A percentile compares a stretch with the other conserved stretches of the same genome.
phyloP scores from a whole-genome alignment of 2,113 vertebrate genomes.

The Cavia aperea region DNA sequence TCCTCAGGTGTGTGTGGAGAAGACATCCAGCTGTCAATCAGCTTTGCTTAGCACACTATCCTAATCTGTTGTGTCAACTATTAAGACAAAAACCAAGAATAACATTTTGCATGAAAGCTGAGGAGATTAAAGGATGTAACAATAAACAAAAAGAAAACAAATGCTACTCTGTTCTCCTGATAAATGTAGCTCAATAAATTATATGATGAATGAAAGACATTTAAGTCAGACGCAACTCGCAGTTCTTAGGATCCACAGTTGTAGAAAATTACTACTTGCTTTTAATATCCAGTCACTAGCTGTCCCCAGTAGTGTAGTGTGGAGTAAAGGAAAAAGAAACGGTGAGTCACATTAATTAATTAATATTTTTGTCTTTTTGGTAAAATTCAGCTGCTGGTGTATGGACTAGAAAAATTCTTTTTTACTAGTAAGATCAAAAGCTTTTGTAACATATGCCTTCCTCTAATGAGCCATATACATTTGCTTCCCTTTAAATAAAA shows the following conservation, averaged over 20 bases:
- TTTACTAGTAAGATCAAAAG: neutral
- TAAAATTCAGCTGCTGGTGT: neutral
- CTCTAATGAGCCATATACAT: neutral
- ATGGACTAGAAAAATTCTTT: neutral
- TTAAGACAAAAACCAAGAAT: slow-evolving; percentile 1
- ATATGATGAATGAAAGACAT: neutral
- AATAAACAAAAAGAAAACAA: slow-evolving; percentile 22
- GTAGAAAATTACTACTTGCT: neutral
- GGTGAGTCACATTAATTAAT: neutral
- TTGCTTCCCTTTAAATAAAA: neutral
- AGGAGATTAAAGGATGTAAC: neutral
- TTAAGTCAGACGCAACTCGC: neutral
- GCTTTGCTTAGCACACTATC: neutral
- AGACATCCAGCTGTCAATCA: neutral
- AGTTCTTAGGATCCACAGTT: neutral
- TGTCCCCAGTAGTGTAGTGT: neutral
- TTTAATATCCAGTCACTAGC: neutral
- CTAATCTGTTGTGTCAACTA: neutral
- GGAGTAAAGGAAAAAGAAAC: neutral
- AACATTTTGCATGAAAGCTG: neutral
- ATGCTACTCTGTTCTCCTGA: neutral
- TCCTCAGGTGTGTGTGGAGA: neutral
- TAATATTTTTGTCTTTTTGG: neutral
- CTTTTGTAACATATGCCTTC: neutral
- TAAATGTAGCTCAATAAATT: neutral